A percentile compares a stretch with the other conserved stretches of the same genome.
Evolutionary conservation across 2,113 vertebrate genomes (phyloP).

Genomic region (Bufo bufo): DNA sequence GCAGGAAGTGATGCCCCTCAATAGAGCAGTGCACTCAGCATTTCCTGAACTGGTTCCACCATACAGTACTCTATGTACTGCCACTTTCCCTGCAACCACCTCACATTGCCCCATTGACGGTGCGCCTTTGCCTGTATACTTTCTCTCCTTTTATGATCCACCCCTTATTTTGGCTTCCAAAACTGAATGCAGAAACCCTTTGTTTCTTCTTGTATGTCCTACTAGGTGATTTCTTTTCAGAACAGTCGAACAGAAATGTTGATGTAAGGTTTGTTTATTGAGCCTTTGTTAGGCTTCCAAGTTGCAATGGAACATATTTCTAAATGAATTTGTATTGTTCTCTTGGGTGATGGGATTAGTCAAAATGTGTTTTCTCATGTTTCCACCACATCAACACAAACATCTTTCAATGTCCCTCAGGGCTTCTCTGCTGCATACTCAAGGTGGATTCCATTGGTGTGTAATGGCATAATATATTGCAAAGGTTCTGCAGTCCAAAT

Average conservation of each 20-base stretch:
- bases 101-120: too few species aligned
- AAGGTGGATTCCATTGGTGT: conserved; percentile 57
- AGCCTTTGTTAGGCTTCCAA: conserved; percentile 65
- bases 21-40: too few species aligned
- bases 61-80: too few species aligned
- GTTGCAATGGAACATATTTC: conserved; percentile 71
- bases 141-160: too few species aligned
- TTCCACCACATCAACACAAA: conserved; percentile 72
- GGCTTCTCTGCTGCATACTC: conserved; percentile 66
- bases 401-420: conserved; percentile 66
- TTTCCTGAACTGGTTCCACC: too few species aligned
- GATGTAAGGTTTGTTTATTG: conserved; percentile 71
- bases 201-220: conserved; percentile 65
- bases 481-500: conserved; percentile 35
- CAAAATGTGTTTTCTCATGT: conserved; percentile 72
- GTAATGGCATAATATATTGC: conserved; percentile 49
- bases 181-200: conserved; percentile 60
- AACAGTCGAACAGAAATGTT: conserved; percentile 69
- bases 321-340: conserved; percentile 68
- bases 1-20: too few species aligned
- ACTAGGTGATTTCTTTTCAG: conserved; percentile 68
- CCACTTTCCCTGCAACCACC: too few species aligned
- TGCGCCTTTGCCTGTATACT: too few species aligned
- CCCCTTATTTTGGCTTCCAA: too few species aligned
- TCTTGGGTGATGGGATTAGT: conserved; percentile 68